phyloP scores from a whole-genome alignment of 2,888 invertebrate species.

The Erannis defoliaria region DNA sequence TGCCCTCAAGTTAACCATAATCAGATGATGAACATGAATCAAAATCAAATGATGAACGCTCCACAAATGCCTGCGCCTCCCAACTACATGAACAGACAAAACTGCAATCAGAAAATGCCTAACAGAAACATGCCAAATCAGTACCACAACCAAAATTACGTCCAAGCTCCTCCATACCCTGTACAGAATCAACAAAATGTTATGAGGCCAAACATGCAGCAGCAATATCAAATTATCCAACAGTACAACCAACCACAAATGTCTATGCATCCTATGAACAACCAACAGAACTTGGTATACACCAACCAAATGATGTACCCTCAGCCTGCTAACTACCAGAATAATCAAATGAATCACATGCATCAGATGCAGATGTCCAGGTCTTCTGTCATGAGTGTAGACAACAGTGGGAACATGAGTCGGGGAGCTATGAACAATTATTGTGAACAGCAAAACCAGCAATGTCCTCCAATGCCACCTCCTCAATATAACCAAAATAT shows the following conservation, averaged over 20 bases:
- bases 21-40: constrained; percentile 67
- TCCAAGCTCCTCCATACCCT: constrained; percentile 68
- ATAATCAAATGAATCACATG: constrained; percentile 72
- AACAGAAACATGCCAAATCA: constrained; percentile 73
- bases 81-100: constrained; percentile 67
- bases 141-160: constrained; percentile 74
- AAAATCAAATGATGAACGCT: constrained; percentile 59
- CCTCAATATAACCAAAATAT: constrained; percentile 71
- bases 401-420: constrained; percentile 77
- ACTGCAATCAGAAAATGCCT: constrained; percentile 67
- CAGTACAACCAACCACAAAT: constrained; percentile 73
- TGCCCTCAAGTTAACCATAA: constrained; percentile 65
- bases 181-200: constrained; percentile 70
- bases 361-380: constrained; percentile 79
- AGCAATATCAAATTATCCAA: constrained; percentile 71
- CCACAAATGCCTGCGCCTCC: constrained; percentile 58
- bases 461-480: constrained; percentile 59
- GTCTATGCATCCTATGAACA: constrained; percentile 62
- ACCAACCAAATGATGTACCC: constrained; percentile 71
- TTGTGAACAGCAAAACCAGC: constrained; percentile 68
- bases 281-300: constrained; percentile 67
- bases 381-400: constrained; percentile 81
- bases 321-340: constrained; percentile 70
- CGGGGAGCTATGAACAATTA: constrained; percentile 75
- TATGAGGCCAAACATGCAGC: constrained; percentile 62